A percentile compares a stretch with the other conserved stretches of the same genome.
phyloP scores from a whole-genome alignment of 2,113 vertebrate genomes.

The Dascyllus trimaculatus region DNA sequence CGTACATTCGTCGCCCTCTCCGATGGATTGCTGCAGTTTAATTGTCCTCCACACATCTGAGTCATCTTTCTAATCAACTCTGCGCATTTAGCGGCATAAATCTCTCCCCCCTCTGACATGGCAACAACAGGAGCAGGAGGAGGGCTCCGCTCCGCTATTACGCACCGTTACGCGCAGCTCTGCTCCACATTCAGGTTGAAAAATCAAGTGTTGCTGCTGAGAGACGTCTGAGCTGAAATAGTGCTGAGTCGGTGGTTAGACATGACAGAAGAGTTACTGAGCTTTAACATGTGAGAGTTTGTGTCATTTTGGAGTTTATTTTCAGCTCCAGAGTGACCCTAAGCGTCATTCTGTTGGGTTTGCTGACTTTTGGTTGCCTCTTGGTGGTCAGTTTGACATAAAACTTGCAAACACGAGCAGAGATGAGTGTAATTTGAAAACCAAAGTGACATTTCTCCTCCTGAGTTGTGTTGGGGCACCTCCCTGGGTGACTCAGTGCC shows the following conservation, averaged over 20 bases:
- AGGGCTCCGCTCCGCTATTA: constrained; percentile 18
- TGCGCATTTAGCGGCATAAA: constrained; percentile 12
- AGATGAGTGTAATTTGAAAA: neutral
- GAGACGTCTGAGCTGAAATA: constrained; percentile 4
- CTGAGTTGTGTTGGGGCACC: constrained; percentile 1
- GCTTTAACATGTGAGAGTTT: neutral
- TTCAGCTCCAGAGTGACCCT: neutral
- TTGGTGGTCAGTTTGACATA: neutral
- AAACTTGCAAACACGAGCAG: neutral
- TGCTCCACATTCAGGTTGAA: neutral
- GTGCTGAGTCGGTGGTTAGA: constrained; percentile 27
- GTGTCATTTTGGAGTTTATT: neutral
- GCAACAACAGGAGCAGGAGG: neutral
- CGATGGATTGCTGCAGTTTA: constrained; percentile 20
- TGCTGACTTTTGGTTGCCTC: neutral
- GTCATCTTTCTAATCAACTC: constrained; percentile 7
- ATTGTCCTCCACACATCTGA: constrained; percentile 18
- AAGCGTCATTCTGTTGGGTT: neutral
- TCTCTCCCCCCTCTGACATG: constrained; percentile 9
- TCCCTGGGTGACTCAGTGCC: constrained; percentile 60
- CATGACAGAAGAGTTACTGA: constrained; percentile 12
- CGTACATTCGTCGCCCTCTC: neutral
- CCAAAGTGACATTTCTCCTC: constrained; percentile 25
- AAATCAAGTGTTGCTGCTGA: constrained; percentile 3
- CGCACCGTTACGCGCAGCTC: constrained; percentile 42